Base-by-base conservation (phyloP, 2,113 vertebrate species). In the Semnornis frantzii region DNA sequence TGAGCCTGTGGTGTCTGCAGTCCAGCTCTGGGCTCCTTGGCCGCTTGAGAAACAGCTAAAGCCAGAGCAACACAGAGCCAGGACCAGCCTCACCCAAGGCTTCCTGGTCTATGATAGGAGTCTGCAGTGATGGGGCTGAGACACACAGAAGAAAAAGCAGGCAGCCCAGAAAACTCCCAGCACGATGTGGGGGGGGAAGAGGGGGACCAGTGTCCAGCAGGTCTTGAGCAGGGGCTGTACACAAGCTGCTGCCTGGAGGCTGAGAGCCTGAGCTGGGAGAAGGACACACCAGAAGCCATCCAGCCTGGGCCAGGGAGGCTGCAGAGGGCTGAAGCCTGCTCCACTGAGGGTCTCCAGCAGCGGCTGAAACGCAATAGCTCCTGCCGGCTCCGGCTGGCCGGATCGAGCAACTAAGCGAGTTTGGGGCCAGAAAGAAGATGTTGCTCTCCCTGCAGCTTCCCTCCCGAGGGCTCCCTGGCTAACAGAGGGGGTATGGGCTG, bases 51-150 rank as follows among this genome's bases (percentile, higher is more conserved):
- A 5, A 30, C 50, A 30, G 28, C 54, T 10, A 11, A 54, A 82
- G 39, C 33, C 88, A 85, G 54, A 82, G 58, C 25, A 50, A 17
- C 3, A 0, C 5, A 1, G 4, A 13, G 11, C 23, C 4, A 1
- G 74, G 19, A 63, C 13, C 72, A 76, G 12, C 30, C 59, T 72
- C 52, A n/a, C 28, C 6, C 42, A 6, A 3, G 18, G 6, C 31
- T 2, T 71, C 50, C n/a, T 70, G 44, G 15, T 15, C 64, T 8
- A 0, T 2, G 11, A 15, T 0, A 42, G 44, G 66, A 18, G 31
- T 68, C 30, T 37, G 31, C 30, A 30, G 3, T 4, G 59, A 27
- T 6, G 15, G 27, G 20, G 37, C 65, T 52, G 42, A 70, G 69
- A 50, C 3, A 2, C 0, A 57, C 21, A 20, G 13, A 23, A 59